Percentiles rank a stretch among this genome's conserved stretches.
Evolutionary conservation across 2,888 invertebrate species (phyloP).

Genomic region (Chloroclystis v-ata): DNA sequence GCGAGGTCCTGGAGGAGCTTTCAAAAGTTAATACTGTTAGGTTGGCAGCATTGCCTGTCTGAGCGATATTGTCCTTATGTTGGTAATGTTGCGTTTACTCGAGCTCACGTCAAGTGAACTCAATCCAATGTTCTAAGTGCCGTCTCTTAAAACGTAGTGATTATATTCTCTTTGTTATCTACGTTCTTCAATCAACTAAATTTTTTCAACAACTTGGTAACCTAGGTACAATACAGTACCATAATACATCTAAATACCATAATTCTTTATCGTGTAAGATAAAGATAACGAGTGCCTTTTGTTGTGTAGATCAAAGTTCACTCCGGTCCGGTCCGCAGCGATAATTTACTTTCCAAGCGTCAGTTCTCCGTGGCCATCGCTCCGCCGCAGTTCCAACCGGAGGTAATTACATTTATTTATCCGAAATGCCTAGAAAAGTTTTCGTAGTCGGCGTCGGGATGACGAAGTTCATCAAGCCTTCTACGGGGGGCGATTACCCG

Average conservation of each 20-base stretch:
- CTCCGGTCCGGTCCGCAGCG: conserved; percentile 21
- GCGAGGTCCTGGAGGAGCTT: too few species aligned
- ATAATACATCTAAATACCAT: too few species aligned
- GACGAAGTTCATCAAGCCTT: conserved; percentile 99
- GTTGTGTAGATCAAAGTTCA: conserved; percentile 31
- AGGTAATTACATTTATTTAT: conserved; percentile 55
- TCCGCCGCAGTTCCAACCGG: conserved; percentile 40
- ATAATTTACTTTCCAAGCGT: conserved; percentile 25
- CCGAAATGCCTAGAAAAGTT: conserved; percentile 79
- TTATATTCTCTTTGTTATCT: neutral
- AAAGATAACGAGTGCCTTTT: conserved; percentile 16
- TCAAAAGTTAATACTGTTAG: too few species aligned
- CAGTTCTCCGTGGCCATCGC: conserved; percentile 41
- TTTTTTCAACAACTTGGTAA: too few species aligned
- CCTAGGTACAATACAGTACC: too few species aligned
- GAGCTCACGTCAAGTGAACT: too few species aligned
- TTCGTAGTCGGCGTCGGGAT: conserved; percentile 97
- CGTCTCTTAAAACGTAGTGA: too few species aligned
- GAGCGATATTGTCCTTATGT: too few species aligned
- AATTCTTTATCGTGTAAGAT: neutral
- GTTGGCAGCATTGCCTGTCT: too few species aligned
- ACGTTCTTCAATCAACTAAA: neutral
- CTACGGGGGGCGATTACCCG: conserved; percentile 93
- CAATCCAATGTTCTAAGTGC: too few species aligned
- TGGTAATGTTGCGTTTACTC: too few species aligned